phyloP scores from a whole-genome alignment of 2,888 invertebrate species.

The Euphydryas editha region DNA sequence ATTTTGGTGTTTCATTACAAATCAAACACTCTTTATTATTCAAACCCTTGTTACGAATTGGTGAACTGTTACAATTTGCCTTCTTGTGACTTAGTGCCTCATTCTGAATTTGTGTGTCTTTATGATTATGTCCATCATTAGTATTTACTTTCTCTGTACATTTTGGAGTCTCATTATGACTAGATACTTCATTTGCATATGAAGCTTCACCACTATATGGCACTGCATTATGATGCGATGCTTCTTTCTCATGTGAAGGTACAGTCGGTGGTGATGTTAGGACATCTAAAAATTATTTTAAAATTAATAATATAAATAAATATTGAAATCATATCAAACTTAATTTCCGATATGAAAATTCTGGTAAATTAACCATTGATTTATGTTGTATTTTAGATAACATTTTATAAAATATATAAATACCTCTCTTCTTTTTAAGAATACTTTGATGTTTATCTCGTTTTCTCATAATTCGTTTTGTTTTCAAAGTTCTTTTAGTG shows the following conservation, averaged over 20 bases:
- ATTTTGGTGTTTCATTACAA: neutral
- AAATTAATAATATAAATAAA: neutral
- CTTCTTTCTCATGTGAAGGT: neutral
- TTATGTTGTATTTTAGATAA: neutral
- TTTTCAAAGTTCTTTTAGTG: conserved; percentile 2
- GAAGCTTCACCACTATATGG: no score
- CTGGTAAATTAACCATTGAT: neutral
- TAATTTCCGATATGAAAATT: no score
- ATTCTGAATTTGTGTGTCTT: no score
- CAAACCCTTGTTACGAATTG: neutral
- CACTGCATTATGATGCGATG: neutral
- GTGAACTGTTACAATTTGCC: neutral
- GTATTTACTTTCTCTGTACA: no score
- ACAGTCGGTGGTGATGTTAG: neutral
- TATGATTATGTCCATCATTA: no score
- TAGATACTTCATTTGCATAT: no score
- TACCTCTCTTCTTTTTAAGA: conserved; percentile 3
- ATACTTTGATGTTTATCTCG: neutral
- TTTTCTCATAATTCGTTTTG: neutral
- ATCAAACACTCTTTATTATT: neutral
- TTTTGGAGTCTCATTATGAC: no score
- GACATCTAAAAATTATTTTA: neutral
- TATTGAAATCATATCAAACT: neutral
- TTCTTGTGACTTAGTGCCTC: neutral
- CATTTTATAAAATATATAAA: neutral